Percentiles rank a stretch among this genome's conserved stretches.
Evolutionary conservation across 2,113 vertebrate species (phyloP).

Genomic region (Callocephalon fimbriatum): DNA sequence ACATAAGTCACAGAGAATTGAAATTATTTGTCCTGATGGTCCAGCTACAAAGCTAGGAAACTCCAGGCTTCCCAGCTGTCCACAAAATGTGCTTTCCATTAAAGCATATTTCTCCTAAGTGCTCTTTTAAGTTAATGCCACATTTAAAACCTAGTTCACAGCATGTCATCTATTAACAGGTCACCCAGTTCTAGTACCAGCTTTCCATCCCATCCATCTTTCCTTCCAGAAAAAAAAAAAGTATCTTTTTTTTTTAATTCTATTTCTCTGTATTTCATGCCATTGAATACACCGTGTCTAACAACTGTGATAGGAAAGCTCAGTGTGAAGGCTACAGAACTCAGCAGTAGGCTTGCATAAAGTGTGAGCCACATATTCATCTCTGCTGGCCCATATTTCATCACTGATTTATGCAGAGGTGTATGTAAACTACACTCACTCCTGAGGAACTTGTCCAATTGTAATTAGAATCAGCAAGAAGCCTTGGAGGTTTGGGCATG

Average conservation of each 20-base stretch:
- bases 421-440: background rate
- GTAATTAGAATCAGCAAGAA: background rate
- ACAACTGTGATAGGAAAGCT: background rate
- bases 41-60: background rate
- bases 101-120: background rate
- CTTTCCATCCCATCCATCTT: background rate
- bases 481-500: background rate
- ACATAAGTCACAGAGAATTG: background rate
- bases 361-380: background rate
- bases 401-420: background rate
- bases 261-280: background rate
- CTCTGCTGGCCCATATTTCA: background rate
- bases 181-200: background rate
- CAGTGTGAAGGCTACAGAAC: background rate
- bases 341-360: background rate
- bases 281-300: background rate
- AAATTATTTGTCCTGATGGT: background rate
- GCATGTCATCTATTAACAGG: background rate
- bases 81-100: background rate
- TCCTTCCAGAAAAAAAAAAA: background rate
- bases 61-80: background rate
- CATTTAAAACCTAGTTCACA: background rate
- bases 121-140: background rate
- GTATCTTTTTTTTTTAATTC: accelerated
- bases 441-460: background rate